A percentile compares a stretch with the other conserved stretches of the same genome.
Evolutionary conservation across 2,797 vertebrate genomes (phyloP).

Genomic region (Chaetodon trifasciatus): DNA sequence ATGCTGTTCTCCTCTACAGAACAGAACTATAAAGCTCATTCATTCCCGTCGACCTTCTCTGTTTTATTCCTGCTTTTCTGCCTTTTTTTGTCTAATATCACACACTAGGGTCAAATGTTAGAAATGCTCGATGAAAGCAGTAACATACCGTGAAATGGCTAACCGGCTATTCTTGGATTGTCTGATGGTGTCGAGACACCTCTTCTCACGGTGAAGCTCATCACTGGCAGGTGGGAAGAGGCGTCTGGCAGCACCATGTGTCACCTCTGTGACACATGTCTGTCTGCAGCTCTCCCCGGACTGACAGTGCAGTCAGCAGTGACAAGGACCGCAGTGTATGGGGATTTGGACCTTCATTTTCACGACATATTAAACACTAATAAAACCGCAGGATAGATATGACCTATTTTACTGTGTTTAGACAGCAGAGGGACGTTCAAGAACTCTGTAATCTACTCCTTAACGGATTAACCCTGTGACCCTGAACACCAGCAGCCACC

Average conservation of each 20-base stretch:
- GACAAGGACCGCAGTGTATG: background rate
- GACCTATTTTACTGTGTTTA: background rate
- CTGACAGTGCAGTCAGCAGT: background rate
- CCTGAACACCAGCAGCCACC: slow-evolving; percentile 27
- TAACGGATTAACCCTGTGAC: slow-evolving; percentile 42
- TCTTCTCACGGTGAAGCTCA: slow-evolving; percentile 2
- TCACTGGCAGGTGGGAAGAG: slow-evolving; percentile 28
- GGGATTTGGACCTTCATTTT: background rate
- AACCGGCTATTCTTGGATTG: background rate
- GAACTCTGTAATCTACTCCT: slow-evolving; percentile 25
- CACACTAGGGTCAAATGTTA: background rate
- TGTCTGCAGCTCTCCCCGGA: slow-evolving; percentile 12
- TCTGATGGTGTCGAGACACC: slow-evolving; percentile 16
- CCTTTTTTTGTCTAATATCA: background rate
- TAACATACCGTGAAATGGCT: background rate
- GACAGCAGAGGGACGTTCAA: slow-evolving; percentile 7
- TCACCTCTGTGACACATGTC: slow-evolving; percentile 31
- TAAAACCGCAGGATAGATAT: background rate
- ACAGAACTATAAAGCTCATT: background rate
- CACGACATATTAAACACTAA: background rate
- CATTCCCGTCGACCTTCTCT: background rate
- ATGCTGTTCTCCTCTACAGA: background rate
- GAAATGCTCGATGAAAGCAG: background rate
- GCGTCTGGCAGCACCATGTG: slow-evolving; percentile 33
- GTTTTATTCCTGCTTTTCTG: background rate